Percentiles rank a stretch among this genome's conserved stretches.
Conservation (phyloP, 2,113 vertebrate species). For the Hassar affinis region DNA sequence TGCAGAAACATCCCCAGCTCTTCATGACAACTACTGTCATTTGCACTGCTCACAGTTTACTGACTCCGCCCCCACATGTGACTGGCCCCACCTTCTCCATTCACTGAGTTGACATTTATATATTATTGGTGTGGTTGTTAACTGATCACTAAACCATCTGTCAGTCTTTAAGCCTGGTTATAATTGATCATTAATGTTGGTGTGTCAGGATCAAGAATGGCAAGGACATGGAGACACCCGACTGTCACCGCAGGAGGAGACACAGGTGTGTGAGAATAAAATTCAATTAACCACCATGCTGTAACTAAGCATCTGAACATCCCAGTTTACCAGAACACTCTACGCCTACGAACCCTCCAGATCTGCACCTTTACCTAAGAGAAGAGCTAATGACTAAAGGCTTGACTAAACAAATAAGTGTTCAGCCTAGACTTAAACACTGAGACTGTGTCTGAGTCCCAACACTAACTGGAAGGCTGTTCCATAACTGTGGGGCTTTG, state of each 20-base stretch:
- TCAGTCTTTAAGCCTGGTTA: background rate
- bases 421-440: too few species aligned
- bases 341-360: too few species aligned
- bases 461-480: too few species aligned
- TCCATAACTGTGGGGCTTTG: too few species aligned
- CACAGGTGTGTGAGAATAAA: background rate
- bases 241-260: background rate
- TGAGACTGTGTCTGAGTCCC: too few species aligned
- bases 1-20: background rate
- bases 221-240: background rate
- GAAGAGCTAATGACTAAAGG: too few species aligned
- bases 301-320: too few species aligned
- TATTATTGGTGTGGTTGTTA: background rate
- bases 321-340: too few species aligned
- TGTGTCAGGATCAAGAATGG: constrained; percentile 1
- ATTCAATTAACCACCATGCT: background rate
- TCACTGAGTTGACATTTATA: background rate
- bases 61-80: background rate
- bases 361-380: too few species aligned
- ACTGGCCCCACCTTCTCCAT: background rate
- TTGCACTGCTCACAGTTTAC: background rate
- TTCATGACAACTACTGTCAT: background rate
- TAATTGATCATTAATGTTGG: background rate
- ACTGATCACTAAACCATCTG: background rate
- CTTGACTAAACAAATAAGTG: too few species aligned